A percentile compares a stretch with the other conserved stretches of the same genome.
Conservation (phyloP, 2,113 vertebrate genomes). For the Tautogolabrus adspersus region DNA sequence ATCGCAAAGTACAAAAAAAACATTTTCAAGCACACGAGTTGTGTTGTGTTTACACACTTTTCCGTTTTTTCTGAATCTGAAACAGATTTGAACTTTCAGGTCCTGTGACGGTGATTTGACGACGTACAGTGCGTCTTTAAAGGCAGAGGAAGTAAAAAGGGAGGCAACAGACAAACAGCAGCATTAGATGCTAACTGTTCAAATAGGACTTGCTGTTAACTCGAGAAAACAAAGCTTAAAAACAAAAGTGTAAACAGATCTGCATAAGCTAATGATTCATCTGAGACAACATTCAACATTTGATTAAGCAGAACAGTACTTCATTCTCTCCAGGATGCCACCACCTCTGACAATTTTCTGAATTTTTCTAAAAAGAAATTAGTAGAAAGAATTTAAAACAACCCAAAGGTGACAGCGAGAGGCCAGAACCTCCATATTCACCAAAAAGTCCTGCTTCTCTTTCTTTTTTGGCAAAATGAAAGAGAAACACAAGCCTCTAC, state of each 20-base stretch:
- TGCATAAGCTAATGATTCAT: slow-evolving; percentile 38
- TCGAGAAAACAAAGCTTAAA: slow-evolving; percentile 13
- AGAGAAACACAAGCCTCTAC: slow-evolving; percentile 80
- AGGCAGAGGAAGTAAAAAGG: background rate
- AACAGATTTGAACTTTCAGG: slow-evolving; percentile 34
- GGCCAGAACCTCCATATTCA: slow-evolving; percentile 78
- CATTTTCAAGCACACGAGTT: background rate
- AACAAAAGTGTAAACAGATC: slow-evolving; percentile 50
- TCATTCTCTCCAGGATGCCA: slow-evolving; percentile 39
- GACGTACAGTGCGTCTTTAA: slow-evolving; percentile 22
- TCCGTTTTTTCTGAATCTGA: slow-evolving; percentile 18
- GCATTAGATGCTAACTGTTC: slow-evolving; percentile 5
- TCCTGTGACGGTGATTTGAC: slow-evolving; percentile 29
- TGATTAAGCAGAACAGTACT: slow-evolving; percentile 50
- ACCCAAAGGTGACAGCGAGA: slow-evolving; percentile 87
- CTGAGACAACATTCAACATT: slow-evolving; percentile 47
- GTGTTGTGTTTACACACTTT: no score
- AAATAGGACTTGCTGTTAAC: no score
- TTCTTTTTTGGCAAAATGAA: slow-evolving; percentile 83
- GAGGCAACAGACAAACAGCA: slow-evolving; percentile 4
- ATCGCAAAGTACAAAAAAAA: slow-evolving; percentile 45
- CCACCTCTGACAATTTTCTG: slow-evolving; percentile 24
- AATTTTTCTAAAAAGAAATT: slow-evolving; percentile 84
- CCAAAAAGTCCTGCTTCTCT: slow-evolving; percentile 87
- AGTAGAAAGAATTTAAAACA: slow-evolving; percentile 92